These are phyloP conservation scores for Typhlomys cinereus DNA, from an alignment of 2,113 vertebrate species.

Conservation along the genomic window DNA sequence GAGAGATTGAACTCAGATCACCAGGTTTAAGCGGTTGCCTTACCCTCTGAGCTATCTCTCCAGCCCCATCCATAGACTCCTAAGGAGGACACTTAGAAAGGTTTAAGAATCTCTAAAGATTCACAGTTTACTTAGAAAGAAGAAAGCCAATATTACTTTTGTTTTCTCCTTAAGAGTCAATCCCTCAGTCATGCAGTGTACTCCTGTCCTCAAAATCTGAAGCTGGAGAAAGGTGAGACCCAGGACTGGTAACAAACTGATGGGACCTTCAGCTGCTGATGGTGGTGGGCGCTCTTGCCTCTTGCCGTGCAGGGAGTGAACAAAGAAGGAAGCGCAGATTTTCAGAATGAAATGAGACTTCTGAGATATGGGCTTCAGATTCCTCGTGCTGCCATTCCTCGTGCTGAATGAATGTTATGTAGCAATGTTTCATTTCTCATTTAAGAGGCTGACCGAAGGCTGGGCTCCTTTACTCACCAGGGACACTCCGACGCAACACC, in stretches of 20 bases:
- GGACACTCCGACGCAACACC: background rate
- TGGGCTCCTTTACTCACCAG: background rate
- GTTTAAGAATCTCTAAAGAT: constrained; percentile 37
- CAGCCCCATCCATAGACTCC: background rate
- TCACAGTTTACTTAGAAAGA: constrained; percentile 39
- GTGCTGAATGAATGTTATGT: background rate
- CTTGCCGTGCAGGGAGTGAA: background rate
- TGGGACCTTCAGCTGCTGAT: background rate
- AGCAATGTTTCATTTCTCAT: background rate
- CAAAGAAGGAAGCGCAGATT: background rate
- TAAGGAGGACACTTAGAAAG: background rate
- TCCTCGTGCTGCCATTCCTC: background rate
- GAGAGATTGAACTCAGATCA: too few species aligned
- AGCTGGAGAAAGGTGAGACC: background rate
- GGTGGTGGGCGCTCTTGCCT: background rate
- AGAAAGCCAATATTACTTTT: background rate
- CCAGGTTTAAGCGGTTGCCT: too few species aligned
- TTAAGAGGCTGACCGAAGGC: background rate
- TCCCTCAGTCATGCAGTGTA: background rate
- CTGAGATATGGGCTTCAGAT: background rate
- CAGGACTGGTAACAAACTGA: background rate
- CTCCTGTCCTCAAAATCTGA: background rate
- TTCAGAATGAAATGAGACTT: constrained; percentile 32
- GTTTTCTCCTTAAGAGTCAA: background rate
- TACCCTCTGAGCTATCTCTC: too few species aligned